These are phyloP conservation scores for Bombus superbus DNA, from an alignment of 1,140 invertebrate genomes.

Conservation along the genomic window DNA sequence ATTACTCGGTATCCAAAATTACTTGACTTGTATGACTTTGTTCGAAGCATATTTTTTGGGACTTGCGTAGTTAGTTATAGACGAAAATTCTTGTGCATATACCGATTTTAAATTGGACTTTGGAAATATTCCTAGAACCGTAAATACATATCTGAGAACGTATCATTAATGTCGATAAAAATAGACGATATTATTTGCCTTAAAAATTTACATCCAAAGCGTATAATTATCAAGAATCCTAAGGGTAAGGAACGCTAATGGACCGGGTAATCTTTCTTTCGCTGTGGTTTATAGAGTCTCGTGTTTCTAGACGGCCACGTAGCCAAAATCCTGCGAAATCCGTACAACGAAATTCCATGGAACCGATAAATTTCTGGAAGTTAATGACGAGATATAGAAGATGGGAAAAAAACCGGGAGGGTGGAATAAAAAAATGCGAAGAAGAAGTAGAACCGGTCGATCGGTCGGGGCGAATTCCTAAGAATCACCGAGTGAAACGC, in stretches of 20 bases:
- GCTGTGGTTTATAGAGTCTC: no score
- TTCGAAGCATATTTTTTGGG: no score
- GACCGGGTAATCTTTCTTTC: neutral
- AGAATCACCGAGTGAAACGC: constrained; percentile 56
- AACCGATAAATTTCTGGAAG: neutral
- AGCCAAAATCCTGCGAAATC: neutral
- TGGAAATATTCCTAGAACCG: no score
- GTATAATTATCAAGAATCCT: neutral
- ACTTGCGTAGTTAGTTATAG: neutral
- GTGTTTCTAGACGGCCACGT: neutral
- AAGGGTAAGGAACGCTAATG: neutral
- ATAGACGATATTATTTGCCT: neutral
- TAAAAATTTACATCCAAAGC: neutral
- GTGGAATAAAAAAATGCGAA: neutral
- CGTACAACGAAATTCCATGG: neutral
- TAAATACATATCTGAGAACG: no score
- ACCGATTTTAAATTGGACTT: no score
- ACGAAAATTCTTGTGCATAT: neutral
- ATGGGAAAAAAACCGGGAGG: neutral
- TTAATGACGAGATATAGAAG: neutral
- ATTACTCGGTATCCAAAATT: no score
- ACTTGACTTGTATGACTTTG: no score
- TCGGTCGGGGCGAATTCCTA: constrained; percentile 42
- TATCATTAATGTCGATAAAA: no score
- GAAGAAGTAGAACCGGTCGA: constrained; percentile 17